Evolutionary conservation across 1,140 invertebrate species (phyloP).

Genomic region (Wasmannia auropunctata): DNA sequence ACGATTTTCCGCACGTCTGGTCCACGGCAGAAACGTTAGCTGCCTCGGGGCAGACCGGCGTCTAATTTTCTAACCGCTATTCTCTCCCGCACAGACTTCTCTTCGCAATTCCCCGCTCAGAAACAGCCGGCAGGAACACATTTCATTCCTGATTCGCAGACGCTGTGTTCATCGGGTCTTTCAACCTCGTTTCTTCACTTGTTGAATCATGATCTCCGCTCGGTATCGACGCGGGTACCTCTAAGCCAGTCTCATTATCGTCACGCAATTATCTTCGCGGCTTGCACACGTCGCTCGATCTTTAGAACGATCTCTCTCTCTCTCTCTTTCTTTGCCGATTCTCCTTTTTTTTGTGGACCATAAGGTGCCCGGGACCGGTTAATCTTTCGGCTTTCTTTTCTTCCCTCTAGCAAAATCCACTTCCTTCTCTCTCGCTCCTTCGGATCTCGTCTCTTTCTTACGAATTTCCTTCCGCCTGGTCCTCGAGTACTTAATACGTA

Average conservation of each 20-base stretch:
- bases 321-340: not conserved
- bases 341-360: not conserved
- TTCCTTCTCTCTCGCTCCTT: not conserved
- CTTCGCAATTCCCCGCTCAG: conserved; percentile 13
- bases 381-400: conserved; percentile 45
- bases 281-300: not conserved
- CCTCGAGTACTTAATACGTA: conserved; percentile 46
- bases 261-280: conserved; percentile 1
- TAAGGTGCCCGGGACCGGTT: not conserved
- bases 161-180: not conserved
- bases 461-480: conserved; percentile 35
- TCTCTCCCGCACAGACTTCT: not conserved
- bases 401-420: conserved; percentile 28
- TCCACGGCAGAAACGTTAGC: conserved; percentile 16
- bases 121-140: conserved; percentile 23
- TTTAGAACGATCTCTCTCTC: not conserved
- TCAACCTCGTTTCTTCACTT: conserved; percentile 23
- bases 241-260: conserved; percentile 11
- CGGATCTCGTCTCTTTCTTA: not conserved
- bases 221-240: not conserved
- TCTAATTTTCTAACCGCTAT: conserved; percentile 54
- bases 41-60: conserved; percentile 17
- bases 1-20: conserved; percentile 48
- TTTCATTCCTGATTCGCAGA: conserved; percentile 28
- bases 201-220: conserved; percentile 16